Conservation (phyloP, 2,888 invertebrate species). For the Volucella inanis region DNA sequence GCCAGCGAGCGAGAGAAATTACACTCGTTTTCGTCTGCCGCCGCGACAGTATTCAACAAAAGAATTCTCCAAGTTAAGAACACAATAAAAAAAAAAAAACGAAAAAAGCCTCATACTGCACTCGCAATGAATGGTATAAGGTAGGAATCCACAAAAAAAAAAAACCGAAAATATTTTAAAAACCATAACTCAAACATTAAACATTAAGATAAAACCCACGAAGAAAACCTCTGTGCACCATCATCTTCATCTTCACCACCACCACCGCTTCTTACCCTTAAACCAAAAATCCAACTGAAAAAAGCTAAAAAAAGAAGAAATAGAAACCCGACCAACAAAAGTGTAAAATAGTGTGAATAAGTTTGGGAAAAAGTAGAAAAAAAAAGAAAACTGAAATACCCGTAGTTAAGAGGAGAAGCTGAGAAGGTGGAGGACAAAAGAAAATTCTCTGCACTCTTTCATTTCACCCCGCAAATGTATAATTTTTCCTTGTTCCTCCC, state of each 20-base stretch:
- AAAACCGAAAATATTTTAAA: slow-evolving; percentile 4
- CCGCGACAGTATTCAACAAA: slow-evolving; percentile 58
- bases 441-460: slow-evolving; percentile 64
- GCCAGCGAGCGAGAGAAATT: slow-evolving; percentile 33
- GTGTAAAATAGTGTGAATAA: slow-evolving; percentile 39
- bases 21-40: slow-evolving; percentile 18
- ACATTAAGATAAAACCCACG: slow-evolving; percentile 33
- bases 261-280: slow-evolving; percentile 34
- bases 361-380: slow-evolving; percentile 4
- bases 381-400: slow-evolving; percentile 24
- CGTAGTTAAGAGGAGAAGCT: slow-evolving; percentile 5
- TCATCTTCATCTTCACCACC: slow-evolving; percentile 22
- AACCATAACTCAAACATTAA: slow-evolving; percentile 14
- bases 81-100: slow-evolving; percentile 46
- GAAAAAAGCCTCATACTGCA: slow-evolving; percentile 33
- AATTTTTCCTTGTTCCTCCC: slow-evolving; percentile 15
- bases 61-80: slow-evolving; percentile 10
- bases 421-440: slow-evolving; percentile 42
- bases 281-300: slow-evolving; percentile 5
- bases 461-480: slow-evolving; percentile 44
- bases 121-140: slow-evolving; percentile 73
- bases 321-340: slow-evolving; percentile 34
- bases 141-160: slow-evolving; percentile 44
- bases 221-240: slow-evolving; percentile 55
- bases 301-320: neutral